Percentiles rank a stretch among this genome's conserved stretches.
phyloP scores from a whole-genome alignment of 1,140 invertebrate species.

The Caenorhabditis brenneri region DNA sequence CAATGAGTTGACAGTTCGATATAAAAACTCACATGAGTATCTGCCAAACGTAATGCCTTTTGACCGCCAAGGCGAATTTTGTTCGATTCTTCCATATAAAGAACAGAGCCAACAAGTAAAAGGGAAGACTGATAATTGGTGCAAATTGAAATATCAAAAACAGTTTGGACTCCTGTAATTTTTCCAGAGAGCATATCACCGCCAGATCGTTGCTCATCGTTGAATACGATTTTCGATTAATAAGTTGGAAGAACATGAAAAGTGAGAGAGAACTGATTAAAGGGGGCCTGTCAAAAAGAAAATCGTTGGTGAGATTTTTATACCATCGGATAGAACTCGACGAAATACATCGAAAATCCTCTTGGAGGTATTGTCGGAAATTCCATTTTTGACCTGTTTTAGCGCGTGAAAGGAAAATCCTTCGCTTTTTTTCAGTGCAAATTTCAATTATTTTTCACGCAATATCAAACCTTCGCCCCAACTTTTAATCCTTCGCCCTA shows the following conservation, averaged over 20 bases:
- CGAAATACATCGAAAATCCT: too few relatives aligned
- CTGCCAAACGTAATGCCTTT: background rate
- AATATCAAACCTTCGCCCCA: too few relatives aligned
- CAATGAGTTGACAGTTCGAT: background rate
- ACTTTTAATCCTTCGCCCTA: too few relatives aligned
- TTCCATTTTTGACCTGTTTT: too few relatives aligned
- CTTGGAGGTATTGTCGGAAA: too few relatives aligned
- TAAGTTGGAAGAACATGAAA: background rate
- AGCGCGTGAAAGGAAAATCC: too few relatives aligned
- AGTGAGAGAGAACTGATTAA: slow-evolving; percentile 38
- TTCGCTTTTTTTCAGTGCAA: too few relatives aligned
- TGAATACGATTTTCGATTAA: background rate
- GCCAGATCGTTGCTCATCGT: background rate
- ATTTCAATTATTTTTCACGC: too few relatives aligned
- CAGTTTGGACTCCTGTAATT: background rate
- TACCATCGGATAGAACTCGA: too few relatives aligned
- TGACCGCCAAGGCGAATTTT: background rate
- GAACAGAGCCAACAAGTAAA: background rate
- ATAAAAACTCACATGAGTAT: background rate
- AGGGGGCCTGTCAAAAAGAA: slow-evolving; percentile 55
- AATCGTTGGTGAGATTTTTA: too few relatives aligned
- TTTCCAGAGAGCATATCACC: background rate
- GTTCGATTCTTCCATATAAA: background rate
- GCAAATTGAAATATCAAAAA: background rate
- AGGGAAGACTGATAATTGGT: background rate